Evolutionary conservation across 2,888 invertebrate genomes (phyloP).

Genomic region (Pherbina coryleti): DNA sequence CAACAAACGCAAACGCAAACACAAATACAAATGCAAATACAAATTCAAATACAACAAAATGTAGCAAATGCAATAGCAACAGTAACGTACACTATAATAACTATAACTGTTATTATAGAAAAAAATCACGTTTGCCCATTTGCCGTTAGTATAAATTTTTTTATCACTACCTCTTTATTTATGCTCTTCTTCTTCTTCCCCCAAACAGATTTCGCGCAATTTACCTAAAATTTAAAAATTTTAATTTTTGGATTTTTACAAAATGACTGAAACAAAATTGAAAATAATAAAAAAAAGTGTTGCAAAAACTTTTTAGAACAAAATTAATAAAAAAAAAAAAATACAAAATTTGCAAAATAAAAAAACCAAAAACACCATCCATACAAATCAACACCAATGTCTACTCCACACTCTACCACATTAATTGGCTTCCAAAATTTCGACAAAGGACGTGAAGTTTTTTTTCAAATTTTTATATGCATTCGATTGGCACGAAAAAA

Average conservation of each 20-base stretch:
- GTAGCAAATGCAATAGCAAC: constrained; percentile 66
- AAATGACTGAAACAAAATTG: constrained; percentile 31
- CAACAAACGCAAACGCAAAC: constrained; percentile 4
- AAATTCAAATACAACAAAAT: constrained; percentile 53
- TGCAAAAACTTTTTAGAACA: constrained; percentile 21
- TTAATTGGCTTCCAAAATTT: not conserved
- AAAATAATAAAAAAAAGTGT: constrained; percentile 36
- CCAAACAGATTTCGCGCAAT: constrained; percentile 43
- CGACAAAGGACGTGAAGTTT: not conserved
- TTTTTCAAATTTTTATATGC: constrained; percentile 43
- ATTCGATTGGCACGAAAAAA: constrained; percentile 10
- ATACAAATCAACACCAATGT: too few species aligned
- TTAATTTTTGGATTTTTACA: not conserved
- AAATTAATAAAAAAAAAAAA: constrained; percentile 25
- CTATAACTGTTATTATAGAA: constrained; percentile 68
- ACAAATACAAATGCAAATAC: not conserved
- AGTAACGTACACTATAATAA: constrained; percentile 67
- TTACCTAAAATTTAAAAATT: constrained; percentile 42
- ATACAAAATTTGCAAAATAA: constrained; percentile 18
- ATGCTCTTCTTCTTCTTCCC: constrained; percentile 39
- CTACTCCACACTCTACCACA: constrained; percentile 23
- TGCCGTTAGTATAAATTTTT: constrained; percentile 68
- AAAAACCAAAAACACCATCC: constrained; percentile 35
- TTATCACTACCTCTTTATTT: constrained; percentile 10
- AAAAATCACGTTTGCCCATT: constrained; percentile 69